phyloP scores from a whole-genome alignment of 2,888 invertebrate species.

The Eilema sororculum region DNA sequence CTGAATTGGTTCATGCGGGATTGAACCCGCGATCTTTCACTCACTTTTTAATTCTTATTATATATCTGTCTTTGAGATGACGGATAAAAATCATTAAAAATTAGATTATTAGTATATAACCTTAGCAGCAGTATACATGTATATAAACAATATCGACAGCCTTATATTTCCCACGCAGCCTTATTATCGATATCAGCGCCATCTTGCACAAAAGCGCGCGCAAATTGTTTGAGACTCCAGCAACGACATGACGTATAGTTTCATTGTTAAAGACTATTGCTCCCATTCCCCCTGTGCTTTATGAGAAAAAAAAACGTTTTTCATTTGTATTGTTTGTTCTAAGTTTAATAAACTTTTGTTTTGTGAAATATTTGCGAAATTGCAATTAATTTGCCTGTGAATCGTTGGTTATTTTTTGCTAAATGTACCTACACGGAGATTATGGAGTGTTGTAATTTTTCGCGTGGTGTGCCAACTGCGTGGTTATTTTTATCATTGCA shows the following conservation, averaged over 20 bases:
- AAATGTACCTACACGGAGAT: slow-evolving; percentile 12
- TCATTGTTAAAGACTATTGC: slow-evolving; percentile 62
- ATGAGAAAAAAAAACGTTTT: slow-evolving; percentile 51
- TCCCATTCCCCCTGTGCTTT: slow-evolving; percentile 64
- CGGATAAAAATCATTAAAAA: too few species aligned
- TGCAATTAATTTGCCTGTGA: slow-evolving; percentile 11
- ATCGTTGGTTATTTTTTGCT: slow-evolving; percentile 7
- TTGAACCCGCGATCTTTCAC: too few species aligned
- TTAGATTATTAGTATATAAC: too few species aligned
- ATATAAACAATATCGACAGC: slow-evolving; percentile 14
- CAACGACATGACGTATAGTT: slow-evolving; percentile 62
- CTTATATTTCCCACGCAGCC: slow-evolving; percentile 60
- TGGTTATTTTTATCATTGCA: slow-evolving; percentile 10
- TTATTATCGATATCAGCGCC: slow-evolving; percentile 57
- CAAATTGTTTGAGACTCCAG: slow-evolving; percentile 71
- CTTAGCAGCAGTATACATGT: too few species aligned
- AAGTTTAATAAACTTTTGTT: slow-evolving; percentile 43
- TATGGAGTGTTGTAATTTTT: slow-evolving; percentile 9
- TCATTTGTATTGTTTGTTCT: slow-evolving; percentile 48
- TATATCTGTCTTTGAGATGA: too few species aligned
- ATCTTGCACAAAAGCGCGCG: slow-evolving; percentile 61
- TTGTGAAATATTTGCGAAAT: slow-evolving; percentile 32
- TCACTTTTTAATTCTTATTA: too few species aligned
- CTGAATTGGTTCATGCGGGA: too few species aligned
- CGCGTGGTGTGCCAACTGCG: slow-evolving; percentile 5